phyloP scores from a whole-genome alignment of 2,888 invertebrate genomes.

The Nebria brevicollis region DNA sequence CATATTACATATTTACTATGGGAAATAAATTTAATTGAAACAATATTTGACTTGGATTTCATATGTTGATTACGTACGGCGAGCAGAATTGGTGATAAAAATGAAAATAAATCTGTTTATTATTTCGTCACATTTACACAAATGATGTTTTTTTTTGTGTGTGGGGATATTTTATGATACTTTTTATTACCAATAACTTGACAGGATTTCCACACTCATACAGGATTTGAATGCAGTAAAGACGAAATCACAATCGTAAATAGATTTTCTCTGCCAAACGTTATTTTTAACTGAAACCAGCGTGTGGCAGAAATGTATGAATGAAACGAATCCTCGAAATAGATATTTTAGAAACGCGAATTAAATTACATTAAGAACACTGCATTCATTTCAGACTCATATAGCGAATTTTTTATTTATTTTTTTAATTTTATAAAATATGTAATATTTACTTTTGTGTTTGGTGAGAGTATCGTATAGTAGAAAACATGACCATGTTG shows the following conservation, averaged over 20 bases:
- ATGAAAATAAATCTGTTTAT: background rate
- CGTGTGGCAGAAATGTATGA: background rate
- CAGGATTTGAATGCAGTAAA: background rate
- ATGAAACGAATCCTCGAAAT: background rate
- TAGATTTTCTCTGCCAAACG: background rate
- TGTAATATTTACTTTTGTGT: constrained; percentile 9
- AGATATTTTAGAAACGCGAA: background rate
- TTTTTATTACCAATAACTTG: background rate
- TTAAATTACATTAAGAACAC: background rate
- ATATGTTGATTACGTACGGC: no score
- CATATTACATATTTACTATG: no score
- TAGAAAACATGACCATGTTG: background rate
- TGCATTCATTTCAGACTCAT: no score
- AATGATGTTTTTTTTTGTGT: background rate
- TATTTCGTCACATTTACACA: background rate
- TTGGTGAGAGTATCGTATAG: background rate
- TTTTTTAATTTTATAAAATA: background rate
- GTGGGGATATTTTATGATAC: background rate
- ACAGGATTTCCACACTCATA: background rate
- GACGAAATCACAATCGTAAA: background rate
- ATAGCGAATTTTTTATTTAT: no score
- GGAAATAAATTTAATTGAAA: no score
- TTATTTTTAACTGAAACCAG: background rate
- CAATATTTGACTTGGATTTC: no score
- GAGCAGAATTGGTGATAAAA: background rate